phyloP scores from a whole-genome alignment of 1,140 invertebrate genomes.

The Archegozetes longisetosus region DNA sequence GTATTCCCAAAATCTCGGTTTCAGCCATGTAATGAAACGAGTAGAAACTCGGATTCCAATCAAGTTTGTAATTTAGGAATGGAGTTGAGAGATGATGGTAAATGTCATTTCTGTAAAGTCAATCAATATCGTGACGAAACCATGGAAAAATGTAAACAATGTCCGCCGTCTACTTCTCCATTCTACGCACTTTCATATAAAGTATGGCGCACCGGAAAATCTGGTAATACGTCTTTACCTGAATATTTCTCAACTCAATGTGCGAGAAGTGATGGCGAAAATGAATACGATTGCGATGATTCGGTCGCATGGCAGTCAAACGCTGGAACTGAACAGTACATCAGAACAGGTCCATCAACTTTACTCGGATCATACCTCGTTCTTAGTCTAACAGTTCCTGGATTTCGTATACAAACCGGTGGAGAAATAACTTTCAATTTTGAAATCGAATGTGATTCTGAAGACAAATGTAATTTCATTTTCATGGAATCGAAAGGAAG shows the following conservation, averaged over 20 bases:
- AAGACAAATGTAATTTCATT: constrained; percentile 38
- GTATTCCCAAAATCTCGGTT: not conserved
- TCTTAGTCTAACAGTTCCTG: constrained; percentile 32
- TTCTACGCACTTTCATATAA: constrained; percentile 35
- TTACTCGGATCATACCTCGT: constrained; percentile 32
- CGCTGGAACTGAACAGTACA: constrained; percentile 5
- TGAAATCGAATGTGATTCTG: constrained; percentile 33
- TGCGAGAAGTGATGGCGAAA: not conserved
- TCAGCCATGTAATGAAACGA: constrained; percentile 4
- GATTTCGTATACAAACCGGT: constrained; percentile 34
- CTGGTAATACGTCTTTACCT: too few species aligned
- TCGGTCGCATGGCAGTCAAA: not conserved
- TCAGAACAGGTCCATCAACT: constrained; percentile 11
- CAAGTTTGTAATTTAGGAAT: constrained; percentile 42
- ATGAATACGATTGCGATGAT: not conserved
- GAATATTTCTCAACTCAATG: not conserved
- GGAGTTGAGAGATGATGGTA: constrained; percentile 26
- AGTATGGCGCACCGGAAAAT: constrained; percentile 39
- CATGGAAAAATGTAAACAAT: constrained; percentile 31
- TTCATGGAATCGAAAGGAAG: constrained; percentile 14
- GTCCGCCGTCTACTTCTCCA: constrained; percentile 37
- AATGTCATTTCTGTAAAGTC: constrained; percentile 31
- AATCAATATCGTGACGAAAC: constrained; percentile 30
- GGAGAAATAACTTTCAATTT: constrained; percentile 36
- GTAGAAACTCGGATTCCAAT: constrained; percentile 24